A percentile compares a stretch with the other conserved stretches of the same genome.
phyloP scores from a whole-genome alignment of 2,888 invertebrate genomes.

The Cryptocephalus primarius region DNA sequence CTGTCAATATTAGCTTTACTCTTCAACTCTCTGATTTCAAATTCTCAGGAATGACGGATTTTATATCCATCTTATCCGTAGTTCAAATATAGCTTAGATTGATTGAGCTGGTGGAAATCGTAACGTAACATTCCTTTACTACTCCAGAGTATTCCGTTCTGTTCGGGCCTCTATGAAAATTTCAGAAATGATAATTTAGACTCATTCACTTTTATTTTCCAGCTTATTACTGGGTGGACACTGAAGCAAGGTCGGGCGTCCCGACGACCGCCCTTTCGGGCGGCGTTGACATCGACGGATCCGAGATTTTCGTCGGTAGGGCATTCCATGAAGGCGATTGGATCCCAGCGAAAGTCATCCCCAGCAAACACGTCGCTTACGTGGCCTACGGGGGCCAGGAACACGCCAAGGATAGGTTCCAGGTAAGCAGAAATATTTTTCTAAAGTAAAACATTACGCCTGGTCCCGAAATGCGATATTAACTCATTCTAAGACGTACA shows the following conservation, averaged over 20 bases:
- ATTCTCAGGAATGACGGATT: too few species aligned
- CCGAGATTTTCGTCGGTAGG: constrained; percentile 62
- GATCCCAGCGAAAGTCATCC: constrained; percentile 57
- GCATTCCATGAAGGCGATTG: constrained; percentile 54
- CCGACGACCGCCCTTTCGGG: constrained; percentile 45
- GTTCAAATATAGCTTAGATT: too few species aligned
- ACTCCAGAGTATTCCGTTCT: too few species aligned
- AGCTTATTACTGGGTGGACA: constrained; percentile 37
- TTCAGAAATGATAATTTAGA: neutral
- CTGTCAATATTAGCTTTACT: too few species aligned
- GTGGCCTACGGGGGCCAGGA: constrained; percentile 53
- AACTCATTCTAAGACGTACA: too few species aligned
- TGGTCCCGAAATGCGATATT: too few species aligned
- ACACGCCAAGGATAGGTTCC: constrained; percentile 48
- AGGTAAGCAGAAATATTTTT: constrained; percentile 14
- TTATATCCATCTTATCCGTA: too few species aligned
- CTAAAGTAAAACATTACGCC: too few species aligned
- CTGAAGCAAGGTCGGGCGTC: constrained; percentile 34
- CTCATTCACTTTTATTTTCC: constrained; percentile 3
- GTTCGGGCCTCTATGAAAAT: too few species aligned
- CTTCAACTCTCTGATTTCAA: too few species aligned
- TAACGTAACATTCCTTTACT: too few species aligned
- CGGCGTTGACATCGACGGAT: constrained; percentile 61
- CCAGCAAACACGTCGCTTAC: constrained; percentile 53
- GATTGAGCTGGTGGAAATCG: too few species aligned